Base-by-base conservation (phyloP, 2,113 vertebrate species). In the Callionymus lyra region DNA sequence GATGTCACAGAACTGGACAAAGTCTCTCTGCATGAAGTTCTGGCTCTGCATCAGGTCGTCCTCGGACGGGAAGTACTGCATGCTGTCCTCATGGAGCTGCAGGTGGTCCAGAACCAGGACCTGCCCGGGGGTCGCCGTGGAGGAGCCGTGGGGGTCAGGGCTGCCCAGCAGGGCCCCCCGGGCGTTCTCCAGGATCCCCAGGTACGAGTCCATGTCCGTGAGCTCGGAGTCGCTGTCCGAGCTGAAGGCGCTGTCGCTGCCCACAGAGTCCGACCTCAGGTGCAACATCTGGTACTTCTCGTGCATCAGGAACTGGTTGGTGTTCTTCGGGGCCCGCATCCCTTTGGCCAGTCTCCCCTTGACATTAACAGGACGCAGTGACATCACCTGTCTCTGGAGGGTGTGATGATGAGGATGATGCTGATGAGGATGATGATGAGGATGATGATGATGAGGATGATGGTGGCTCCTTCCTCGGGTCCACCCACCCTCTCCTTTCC, bases 241-340 rank as follows among this genome's bases (percentile, higher is more conserved):
- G 39, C 86, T 78, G 72, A 63, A 62, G 36, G 68, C 53, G 9
- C 87, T 87, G 69, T 91, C 90, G 3, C 83, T 87, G 2, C 90
- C 89, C 52, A 90, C 74, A 0, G 90, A 91, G 69, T 92, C 90
- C 1, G 88, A 91, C 15, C 87, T 82, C 81, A 92, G 76, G 55
- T 90, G 87, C 79, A 88, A 80, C 54, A 92, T 81, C 76, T 87
- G 89, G 58, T 92, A 90, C 68, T 91, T 91, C 63, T 92, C 90
- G 11, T 81, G 77, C 90, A 92, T 92, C 31, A 92, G 76, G 59
- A 92, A 91, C 79, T 92, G 90, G 78, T 92, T 92, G 47, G 89
- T 92, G 81, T 92, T 91, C 56, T 87, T 82, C 2, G 90, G 90
- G 3, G 90, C 89, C 12, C 86, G 72, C 89, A 91, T 92, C 6